phyloP scores from a whole-genome alignment of 2,113 vertebrate species.

The Antennarius striatus region DNA sequence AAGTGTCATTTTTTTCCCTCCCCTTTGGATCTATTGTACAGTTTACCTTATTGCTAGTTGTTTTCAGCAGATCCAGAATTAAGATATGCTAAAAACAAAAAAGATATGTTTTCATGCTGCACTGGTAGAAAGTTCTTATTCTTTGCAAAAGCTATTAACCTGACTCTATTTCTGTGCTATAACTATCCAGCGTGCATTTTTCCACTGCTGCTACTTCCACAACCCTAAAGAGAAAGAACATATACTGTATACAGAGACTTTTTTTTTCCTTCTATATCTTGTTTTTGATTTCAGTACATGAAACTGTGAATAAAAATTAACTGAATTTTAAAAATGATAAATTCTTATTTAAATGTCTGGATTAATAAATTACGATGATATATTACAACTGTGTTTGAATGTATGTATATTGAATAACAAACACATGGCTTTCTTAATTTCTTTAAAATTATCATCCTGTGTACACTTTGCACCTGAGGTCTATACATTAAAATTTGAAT shows the following conservation, averaged over 20 bases:
- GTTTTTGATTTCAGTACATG: constrained; percentile 54
- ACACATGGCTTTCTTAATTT: constrained; percentile 16
- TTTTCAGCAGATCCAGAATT: constrained; percentile 55
- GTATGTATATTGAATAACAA: constrained; percentile 44
- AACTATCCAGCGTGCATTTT: constrained; percentile 53
- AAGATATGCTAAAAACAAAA: constrained; percentile 45
- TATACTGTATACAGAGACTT: constrained; percentile 53
- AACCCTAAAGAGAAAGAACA: constrained; percentile 74
- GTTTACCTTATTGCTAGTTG: constrained; percentile 61
- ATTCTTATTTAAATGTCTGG: constrained; percentile 79
- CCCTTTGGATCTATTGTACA: constrained; percentile 65
- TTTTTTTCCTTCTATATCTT: constrained; percentile 35
- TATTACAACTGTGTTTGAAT: constrained; percentile 29
- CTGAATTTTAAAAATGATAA: constrained; percentile 74
- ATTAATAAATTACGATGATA: constrained; percentile 72
- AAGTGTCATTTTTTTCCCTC: constrained; percentile 26
- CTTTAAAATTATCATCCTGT: constrained; percentile 7
- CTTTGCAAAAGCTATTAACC: constrained; percentile 33
- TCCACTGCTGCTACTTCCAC: constrained; percentile 76
- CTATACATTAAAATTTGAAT: constrained; percentile 21
- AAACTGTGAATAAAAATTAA: constrained; percentile 78
- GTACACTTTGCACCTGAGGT: constrained; percentile 27
- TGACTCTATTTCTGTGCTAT: constrained; percentile 51
- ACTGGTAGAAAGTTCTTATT: constrained; percentile 52
- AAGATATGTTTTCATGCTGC: constrained; percentile 42